A percentile compares a stretch with the other conserved stretches of the same genome.
phyloP scores from a whole-genome alignment of 2,797 vertebrate species.

The Ctenopoma kingsleyae region DNA sequence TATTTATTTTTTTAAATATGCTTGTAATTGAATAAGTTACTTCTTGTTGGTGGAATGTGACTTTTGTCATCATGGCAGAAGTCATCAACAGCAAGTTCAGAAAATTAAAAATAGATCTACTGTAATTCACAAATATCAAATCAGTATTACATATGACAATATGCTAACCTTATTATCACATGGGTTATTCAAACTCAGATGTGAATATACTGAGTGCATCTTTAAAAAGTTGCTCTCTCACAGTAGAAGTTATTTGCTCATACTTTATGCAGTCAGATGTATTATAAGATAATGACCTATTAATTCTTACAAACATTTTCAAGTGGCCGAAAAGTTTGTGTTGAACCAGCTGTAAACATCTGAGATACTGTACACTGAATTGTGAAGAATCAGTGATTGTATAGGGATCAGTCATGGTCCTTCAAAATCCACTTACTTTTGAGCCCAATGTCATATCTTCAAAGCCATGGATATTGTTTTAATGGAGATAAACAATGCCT shows the following conservation, averaged over 20 bases:
- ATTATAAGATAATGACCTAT: background rate
- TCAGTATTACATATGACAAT: background rate
- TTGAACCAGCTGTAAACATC: slow-evolving; percentile 5
- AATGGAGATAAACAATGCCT: slow-evolving; percentile 66
- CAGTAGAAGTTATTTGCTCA: slow-evolving; percentile 7
- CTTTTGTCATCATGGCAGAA: slow-evolving; percentile 3
- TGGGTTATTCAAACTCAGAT: background rate
- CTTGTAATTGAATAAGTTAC: slow-evolving; percentile 19
- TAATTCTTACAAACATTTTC: slow-evolving; percentile 9
- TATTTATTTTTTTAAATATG: background rate
- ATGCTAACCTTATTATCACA: background rate
- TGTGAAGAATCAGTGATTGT: slow-evolving; percentile 39
- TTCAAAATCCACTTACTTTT: slow-evolving; percentile 32
- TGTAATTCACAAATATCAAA: slow-evolving; percentile 4
- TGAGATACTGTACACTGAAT: slow-evolving; percentile 17
- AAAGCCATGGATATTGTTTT: slow-evolving; percentile 73
- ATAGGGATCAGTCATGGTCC: slow-evolving; percentile 27
- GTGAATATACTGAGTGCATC: background rate
- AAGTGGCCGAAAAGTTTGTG: slow-evolving; percentile 5
- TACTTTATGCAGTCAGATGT: slow-evolving; percentile 1
- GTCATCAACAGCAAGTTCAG: background rate
- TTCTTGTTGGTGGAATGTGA: slow-evolving; percentile 1
- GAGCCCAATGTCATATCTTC: slow-evolving; percentile 51
- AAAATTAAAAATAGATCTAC: background rate
- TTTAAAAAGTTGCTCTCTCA: slow-evolving; percentile 1